phyloP scores from a whole-genome alignment of 2,888 invertebrate species.

The Congeria kusceri region DNA sequence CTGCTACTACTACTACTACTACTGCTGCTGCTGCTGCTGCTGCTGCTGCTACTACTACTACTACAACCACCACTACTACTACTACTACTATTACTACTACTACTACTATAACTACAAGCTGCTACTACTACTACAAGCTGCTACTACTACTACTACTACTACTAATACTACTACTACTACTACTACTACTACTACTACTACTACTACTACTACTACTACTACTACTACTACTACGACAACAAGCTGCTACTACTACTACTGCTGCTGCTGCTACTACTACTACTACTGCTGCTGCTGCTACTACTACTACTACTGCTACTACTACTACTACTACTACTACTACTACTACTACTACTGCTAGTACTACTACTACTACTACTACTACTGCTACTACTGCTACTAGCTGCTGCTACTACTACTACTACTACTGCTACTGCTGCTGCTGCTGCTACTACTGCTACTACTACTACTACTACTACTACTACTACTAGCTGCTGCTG shows the following conservation, averaged over 20 bases:
- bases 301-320: background rate
- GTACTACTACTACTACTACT: background rate
- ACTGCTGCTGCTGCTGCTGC: too few species aligned
- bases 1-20: constrained; percentile 28
- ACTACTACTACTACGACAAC: too few species aligned
- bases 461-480: background rate
- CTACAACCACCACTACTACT: constrained; percentile 33
- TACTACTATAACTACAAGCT: background rate
- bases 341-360: constrained; percentile 6
- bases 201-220: constrained; percentile 32
- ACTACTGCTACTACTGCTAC: background rate
- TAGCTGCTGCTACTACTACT: background rate
- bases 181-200: constrained; percentile 25
- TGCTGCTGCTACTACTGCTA: background rate
- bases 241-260: constrained; percentile 29
- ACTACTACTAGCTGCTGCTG: background rate
- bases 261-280: constrained; percentile 12
- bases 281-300: too few species aligned
- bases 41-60: background rate
- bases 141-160: background rate
- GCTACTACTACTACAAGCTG: background rate
- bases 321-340: constrained; percentile 11
- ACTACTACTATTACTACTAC: constrained; percentile 18
- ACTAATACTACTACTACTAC: background rate
- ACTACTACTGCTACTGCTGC: constrained; percentile 14